Evolutionary conservation across 2,888 invertebrate genomes (phyloP), one percentile per base, ranked within the genome.

Genomic region (Octodonta nipae): DNA sequence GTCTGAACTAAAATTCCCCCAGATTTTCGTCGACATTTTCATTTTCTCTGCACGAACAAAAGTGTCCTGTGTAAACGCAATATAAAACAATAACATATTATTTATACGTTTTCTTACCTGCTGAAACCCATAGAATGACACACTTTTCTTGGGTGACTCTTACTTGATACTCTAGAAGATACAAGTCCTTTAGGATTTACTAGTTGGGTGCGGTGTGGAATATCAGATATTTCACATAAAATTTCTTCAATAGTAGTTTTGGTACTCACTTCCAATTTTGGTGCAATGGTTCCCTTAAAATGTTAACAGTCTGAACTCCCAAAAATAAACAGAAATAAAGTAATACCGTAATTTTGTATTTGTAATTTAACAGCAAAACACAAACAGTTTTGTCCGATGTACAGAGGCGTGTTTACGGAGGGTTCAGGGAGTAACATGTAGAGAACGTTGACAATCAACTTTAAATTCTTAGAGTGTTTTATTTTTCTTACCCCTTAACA

Each of bases 231-330:
- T 8, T 47, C 36, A 33, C 50, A 54, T 22, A 62, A 37, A 2
- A 70, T 66, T 56, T 78, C 77, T 51, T 77, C 75, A 35, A 79
- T 70, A 1, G 71, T 69, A 2, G 77, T 75, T 51, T 71, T 75
- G 1, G 78, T 77, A 3, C 71, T 67, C 34, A 79, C 64, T 58
- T 78, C 77, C 35, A 79, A 71, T 63, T 79, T 80, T 0, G 80
- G 80, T 2, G 76, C 70, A 27, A 79, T 61, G 26, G 78, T 77
- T 28, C 80, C 79, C 78, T 78, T 47, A 51, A 45, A 46, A 25
- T 32, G 15, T 25, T 17, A 13, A 34, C 4, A 17, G 17, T 17
- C 17, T 5, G 5, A 17, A 5, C 7, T 17, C 5, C n/a, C n/a
- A n/a, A n/a, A n/a, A n/a, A n/a, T n/a, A n/a, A n/a, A n/a, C n/a